Base-by-base conservation (phyloP, 2,888 invertebrate genomes). In the Ctenicera cuprea region DNA sequence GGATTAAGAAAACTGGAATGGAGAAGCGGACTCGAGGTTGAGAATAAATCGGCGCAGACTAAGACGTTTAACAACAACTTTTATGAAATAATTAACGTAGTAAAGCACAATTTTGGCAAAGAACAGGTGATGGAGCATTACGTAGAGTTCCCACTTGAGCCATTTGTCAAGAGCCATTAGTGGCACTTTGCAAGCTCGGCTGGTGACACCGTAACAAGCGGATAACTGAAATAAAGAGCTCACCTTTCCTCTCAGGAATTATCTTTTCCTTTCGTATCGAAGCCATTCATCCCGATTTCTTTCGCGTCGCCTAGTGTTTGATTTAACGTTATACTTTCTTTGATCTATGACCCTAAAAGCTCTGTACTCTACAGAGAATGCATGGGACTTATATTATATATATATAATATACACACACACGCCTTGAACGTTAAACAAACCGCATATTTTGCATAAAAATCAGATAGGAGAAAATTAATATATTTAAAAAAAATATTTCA, bases 161-260 rank as follows among this genome's bases (percentile, higher is more conserved):
- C 83, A 84, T 84, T 84, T 84, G 82, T 84, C 84, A 84, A 80
- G 82, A 77, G 76, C 83, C 84, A 84, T 84, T 84, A 84, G 82
- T 80, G 82, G 83, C 82, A 82, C 82, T 84, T 84, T 83, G 83
- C 83, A 83, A 82, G 82, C 82, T 76, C 79, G 80, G 80, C 71
- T 80, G 81, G 82, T 82, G 83, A 83, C 84, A 83, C 82, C 79
- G 83, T 84, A 83, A 84, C 84, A 83, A 83, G 83, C 83, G 83
- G 83, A 84, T 84, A 84, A 84, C 84, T 84, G 83, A 84, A 84
- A 84, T 84, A 83, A 84, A 84, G 84, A 83, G 83, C 84, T 83
- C 83, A 83, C 82, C 83, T 83, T 81, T 82, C 82, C 83, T 82
- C 83, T 75, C 75, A 80, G 84, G 84, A 83, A 84, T 84, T 83